Percentiles rank a stretch among this genome's conserved stretches.
Evolutionary conservation across 2,888 invertebrate species (phyloP).

Genomic region (Tenthredo notha): DNA sequence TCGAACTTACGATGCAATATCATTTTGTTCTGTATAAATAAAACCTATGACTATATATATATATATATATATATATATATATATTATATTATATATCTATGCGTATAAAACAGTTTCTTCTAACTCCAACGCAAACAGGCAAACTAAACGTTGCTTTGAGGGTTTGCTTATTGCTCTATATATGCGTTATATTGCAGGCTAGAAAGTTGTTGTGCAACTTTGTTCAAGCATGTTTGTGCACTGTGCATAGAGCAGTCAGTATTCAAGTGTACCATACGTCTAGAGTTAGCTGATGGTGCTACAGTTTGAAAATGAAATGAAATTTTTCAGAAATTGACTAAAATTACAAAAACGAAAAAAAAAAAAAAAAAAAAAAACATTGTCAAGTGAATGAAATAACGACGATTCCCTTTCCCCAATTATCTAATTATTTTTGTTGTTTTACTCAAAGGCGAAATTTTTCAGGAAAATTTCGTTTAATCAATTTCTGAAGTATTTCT

Average conservation of each 20-base stretch:
- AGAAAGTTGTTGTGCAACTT: conserved; percentile 45
- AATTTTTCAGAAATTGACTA: not conserved
- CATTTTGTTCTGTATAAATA: not conserved
- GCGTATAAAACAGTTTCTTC: not conserved
- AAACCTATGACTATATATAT: not conserved
- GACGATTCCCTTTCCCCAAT: not conserved
- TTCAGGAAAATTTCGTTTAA: too few species aligned
- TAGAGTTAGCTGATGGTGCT: not conserved
- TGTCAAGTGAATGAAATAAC: not conserved
- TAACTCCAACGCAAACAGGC: conserved; percentile 3
- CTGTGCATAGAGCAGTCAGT: not conserved
- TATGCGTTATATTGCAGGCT: conserved; percentile 39
- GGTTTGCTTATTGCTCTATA: conserved; percentile 31
- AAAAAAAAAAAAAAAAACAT: not conserved
- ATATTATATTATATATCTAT: not conserved
- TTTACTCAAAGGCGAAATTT: too few species aligned
- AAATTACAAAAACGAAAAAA: not conserved
- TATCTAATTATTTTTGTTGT: not conserved
- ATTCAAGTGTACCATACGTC: not conserved
- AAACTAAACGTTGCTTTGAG: not conserved
- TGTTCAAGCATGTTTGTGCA: conserved; percentile 21
- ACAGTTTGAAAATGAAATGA: not conserved
- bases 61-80: not conserved
- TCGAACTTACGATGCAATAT: not conserved
- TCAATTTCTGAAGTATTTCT: not conserved